Evolutionary conservation across 2,797 vertebrate genomes (phyloP).

Genomic region (Enteromius argenteus): DNA sequence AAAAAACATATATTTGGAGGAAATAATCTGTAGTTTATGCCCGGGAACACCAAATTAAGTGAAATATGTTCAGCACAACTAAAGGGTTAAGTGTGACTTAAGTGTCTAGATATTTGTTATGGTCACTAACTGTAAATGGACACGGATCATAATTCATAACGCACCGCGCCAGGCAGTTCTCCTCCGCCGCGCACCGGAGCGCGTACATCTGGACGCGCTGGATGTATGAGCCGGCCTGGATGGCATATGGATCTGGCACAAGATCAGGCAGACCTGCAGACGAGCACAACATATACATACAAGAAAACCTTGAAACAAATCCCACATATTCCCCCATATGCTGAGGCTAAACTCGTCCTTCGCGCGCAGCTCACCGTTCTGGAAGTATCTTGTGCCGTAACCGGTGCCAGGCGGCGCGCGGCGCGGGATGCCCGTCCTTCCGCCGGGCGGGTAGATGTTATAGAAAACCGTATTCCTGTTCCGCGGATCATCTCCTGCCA

Average conservation of each 20-base stretch:
- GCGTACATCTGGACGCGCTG: constrained; percentile 87
- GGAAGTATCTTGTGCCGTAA: constrained; percentile 81
- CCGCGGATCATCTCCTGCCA: constrained; percentile 79
- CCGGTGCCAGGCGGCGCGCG: constrained; percentile 75
- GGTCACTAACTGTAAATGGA: not conserved
- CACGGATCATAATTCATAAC: not conserved
- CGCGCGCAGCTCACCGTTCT: constrained; percentile 75
- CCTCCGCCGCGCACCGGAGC: constrained; percentile 86
- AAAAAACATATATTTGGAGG: not conserved
- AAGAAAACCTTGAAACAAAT: not conserved
- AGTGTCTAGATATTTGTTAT: not conserved
- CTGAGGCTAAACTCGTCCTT: not conserved
- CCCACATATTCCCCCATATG: too few species aligned
- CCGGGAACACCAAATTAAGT: not conserved
- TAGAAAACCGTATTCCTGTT: constrained; percentile 81
- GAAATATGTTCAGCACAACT: not conserved
- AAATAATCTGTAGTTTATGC: not conserved
- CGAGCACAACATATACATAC: constrained; percentile 20
- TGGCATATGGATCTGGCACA: constrained; percentile 84
- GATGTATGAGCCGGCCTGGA: constrained; percentile 84
- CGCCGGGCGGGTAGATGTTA: constrained; percentile 71
- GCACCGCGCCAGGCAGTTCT: constrained; percentile 87
- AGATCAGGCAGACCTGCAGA: constrained; percentile 84
- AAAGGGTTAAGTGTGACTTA: not conserved
- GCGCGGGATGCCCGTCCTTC: constrained; percentile 62